Evolutionary conservation across 1,140 invertebrate species (phyloP), one percentile per base, ranked within the genome.

Genomic region (Tachypleus tridentatus): DNA sequence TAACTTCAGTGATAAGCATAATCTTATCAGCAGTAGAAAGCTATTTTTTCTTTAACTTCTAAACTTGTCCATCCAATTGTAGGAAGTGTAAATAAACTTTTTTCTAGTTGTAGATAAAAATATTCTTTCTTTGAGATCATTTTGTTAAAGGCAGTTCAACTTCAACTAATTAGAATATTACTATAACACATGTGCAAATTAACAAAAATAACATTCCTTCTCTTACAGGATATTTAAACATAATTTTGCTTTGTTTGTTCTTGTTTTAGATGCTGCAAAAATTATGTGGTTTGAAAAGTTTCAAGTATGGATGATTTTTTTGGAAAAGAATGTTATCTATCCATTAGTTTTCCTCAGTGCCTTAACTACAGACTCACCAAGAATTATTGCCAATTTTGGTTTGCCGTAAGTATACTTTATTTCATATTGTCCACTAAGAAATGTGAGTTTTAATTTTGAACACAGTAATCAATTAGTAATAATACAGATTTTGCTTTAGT

Each of bases 201-300:
- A 29, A 29, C 29, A 29, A 29, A 29, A 29, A 56, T 10, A 56
- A 56, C 54, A 11, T 56, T 56, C 3, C 11, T 56, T 11, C 11
- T 56, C 11, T 56, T 11, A 62, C 10, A 10, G n/a, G 59, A 9
- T 10, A 29, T 29, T 29, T 29, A 29, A 29, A 29, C 9, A 10
- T 51, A 29, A 11, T 29, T 29, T 51, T 3, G 49, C 29, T 62
- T 6, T 58, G 57, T 7, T 62, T 53, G n/a, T 11, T 54, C 10
- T 67, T 51, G 52, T 91, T 70, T 78, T 84, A 61, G 88, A 89
- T 65, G 85, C 89, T 0, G 89, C 91, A 0, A 86, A 83, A 73
- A 82, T 94, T 10, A 95, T 94, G 89, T 93, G 88, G 86, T 98
- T 97, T 80, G 97, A 99, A 78, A 87, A 77, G 71, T 63, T 92